A percentile compares a stretch with the other conserved stretches of the same genome.
Conservation (phyloP, 1,140 invertebrate species). For the Hydropsyche tenuis region DNA sequence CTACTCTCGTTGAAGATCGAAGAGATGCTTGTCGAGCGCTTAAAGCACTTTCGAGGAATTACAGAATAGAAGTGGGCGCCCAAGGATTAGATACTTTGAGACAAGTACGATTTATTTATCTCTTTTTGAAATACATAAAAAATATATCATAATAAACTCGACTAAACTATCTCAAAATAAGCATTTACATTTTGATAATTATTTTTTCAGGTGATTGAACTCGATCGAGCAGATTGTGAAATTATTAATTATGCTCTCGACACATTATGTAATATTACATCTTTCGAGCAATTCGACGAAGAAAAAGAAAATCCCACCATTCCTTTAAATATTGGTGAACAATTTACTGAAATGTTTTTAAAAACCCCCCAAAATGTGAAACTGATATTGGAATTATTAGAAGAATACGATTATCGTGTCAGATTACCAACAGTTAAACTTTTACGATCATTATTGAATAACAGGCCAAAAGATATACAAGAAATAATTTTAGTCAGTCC, state of each 20-base stretch:
- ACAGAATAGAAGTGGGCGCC: conserved; percentile 93
- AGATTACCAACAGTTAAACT: conserved; percentile 87
- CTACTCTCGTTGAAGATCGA: conserved; percentile 91
- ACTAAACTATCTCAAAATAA: conserved; percentile 5
- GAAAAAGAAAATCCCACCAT: conserved; percentile 72
- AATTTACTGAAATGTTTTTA: conserved; percentile 98
- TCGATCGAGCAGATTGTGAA: conserved; percentile 87
- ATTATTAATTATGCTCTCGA: conserved; percentile 92
- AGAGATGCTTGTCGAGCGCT: conserved; percentile 95
- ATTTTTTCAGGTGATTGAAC: conserved; percentile 70
- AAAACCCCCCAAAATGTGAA: conserved; percentile 89
- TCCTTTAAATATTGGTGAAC: conserved; percentile 79
- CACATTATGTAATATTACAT: conserved; percentile 89
- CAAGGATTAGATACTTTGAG: conserved; percentile 90
- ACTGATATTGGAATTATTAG: conserved; percentile 85
- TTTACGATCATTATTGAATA: conserved; percentile 80
- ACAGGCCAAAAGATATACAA: conserved; percentile 91
- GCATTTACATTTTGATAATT: conserved; percentile 13
- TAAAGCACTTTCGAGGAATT: conserved; percentile 92
- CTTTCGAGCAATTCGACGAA: conserved; percentile 82
- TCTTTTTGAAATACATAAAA: too few relatives aligned
- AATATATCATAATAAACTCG: too few relatives aligned
- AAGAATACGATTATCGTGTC: conserved; percentile 93
- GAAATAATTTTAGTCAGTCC: conserved; percentile 93
- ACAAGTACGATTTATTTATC: too few relatives aligned